A percentile compares a stretch with the other conserved stretches of the same genome.
phyloP scores from a whole-genome alignment of 2,888 invertebrate species.

The Scaptomyza tumidula region DNA sequence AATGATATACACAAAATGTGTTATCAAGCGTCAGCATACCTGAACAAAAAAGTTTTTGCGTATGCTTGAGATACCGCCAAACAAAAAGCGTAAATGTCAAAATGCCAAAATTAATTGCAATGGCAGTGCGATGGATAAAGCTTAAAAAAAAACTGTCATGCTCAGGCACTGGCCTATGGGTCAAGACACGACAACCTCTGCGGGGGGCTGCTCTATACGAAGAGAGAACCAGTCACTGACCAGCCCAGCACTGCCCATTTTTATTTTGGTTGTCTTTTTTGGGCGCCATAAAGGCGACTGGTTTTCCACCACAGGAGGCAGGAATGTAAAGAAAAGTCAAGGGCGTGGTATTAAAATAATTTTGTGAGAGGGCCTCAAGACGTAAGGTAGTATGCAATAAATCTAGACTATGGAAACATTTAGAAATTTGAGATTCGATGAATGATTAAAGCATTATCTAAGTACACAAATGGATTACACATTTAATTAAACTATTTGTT shows the following conservation, averaged over 20 bases:
- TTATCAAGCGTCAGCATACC: conserved; percentile 72
- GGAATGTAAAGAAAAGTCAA: conserved; percentile 7
- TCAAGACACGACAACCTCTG: conserved; percentile 48
- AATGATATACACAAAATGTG: conserved; percentile 71
- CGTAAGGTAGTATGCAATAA: too few relatives aligned
- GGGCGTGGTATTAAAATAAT: conserved; percentile 18
- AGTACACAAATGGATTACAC: too few relatives aligned
- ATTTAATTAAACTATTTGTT: not conserved
- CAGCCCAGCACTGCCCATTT: conserved; percentile 65
- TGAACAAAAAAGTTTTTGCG: conserved; percentile 73
- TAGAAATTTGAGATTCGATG: too few relatives aligned
- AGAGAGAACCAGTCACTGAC: conserved; percentile 41
- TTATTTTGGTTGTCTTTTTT: conserved; percentile 37
- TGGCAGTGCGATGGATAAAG: conserved; percentile 75
- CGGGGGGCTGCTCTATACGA: conserved; percentile 4
- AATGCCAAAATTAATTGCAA: conserved; percentile 81
- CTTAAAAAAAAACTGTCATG: conserved; percentile 38
- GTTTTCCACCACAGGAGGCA: conserved; percentile 29
- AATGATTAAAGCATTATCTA: too few relatives aligned
- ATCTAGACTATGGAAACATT: too few relatives aligned
- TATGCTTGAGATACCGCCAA: conserved; percentile 68
- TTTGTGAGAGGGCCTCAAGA: not conserved
- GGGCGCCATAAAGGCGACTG: conserved; percentile 53
- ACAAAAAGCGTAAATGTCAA: conserved; percentile 78
- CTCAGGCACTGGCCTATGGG: conserved; percentile 53